These are phyloP conservation scores for Sparus aurata DNA, from an alignment of 2,797 vertebrate genomes.

Conservation along the genomic window DNA sequence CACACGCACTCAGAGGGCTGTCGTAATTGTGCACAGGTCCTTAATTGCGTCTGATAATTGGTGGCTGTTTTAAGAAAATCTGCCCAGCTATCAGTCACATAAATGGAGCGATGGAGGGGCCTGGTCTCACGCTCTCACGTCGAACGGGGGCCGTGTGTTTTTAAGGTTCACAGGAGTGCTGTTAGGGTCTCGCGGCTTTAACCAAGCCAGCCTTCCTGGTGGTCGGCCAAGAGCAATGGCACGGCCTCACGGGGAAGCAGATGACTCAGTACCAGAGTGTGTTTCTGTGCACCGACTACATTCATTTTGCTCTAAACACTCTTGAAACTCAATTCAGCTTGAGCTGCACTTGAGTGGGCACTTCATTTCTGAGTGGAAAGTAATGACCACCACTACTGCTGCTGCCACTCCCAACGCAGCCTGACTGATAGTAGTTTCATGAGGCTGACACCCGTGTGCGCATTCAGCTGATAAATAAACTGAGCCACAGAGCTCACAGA, in stretches of 20 bases:
- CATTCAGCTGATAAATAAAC: background rate
- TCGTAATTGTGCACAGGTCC: constrained; percentile 70
- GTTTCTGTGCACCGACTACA: constrained; percentile 51
- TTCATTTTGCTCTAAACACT: constrained; percentile 68
- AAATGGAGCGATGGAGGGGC: constrained; percentile 70
- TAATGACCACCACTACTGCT: constrained; percentile 13
- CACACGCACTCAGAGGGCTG: constrained; percentile 28
- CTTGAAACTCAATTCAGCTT: constrained; percentile 44
- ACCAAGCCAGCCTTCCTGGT: constrained; percentile 64
- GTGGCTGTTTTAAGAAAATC: constrained; percentile 81
- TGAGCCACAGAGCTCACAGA: background rate
- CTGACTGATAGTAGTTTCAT: constrained; percentile 28
- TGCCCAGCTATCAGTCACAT: constrained; percentile 79
- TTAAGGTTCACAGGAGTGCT: constrained; percentile 60
- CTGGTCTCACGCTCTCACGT: constrained; percentile 57
- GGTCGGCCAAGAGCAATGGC: constrained; percentile 69
- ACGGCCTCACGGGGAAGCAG: constrained; percentile 52
- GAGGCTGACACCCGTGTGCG: background rate
- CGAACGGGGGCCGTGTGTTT: constrained; percentile 57
- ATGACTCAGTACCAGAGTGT: constrained; percentile 62
- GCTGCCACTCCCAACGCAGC: background rate
- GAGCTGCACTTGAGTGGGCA: constrained; percentile 44
- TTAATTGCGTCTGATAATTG: constrained; percentile 82
- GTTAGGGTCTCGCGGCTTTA: constrained; percentile 57
- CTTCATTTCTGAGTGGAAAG: constrained; percentile 54